Percentiles rank a stretch among this genome's conserved stretches.
These are phyloP conservation scores for Pandemis heparana DNA, from an alignment of 2,888 invertebrate genomes.

Conservation along the genomic window DNA sequence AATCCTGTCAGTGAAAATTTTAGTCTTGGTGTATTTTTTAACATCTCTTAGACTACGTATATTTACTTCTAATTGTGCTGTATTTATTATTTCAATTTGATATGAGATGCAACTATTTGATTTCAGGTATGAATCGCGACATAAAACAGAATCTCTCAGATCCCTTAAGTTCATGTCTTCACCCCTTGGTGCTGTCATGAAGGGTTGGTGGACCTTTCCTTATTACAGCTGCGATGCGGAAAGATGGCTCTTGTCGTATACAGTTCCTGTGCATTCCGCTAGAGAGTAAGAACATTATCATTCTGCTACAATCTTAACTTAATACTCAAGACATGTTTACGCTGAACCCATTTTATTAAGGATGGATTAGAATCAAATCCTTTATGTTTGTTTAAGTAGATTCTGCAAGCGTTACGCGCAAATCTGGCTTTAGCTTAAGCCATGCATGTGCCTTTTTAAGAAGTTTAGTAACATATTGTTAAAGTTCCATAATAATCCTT, in stretches of 20 bases:
- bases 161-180: constrained; percentile 90
- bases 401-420: not conserved
- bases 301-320: not conserved
- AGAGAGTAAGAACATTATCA: constrained; percentile 65
- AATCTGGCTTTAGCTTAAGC: constrained; percentile 3
- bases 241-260: constrained; percentile 95
- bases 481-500: not conserved
- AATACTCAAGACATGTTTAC: not conserved
- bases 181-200: constrained; percentile 86
- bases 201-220: constrained; percentile 95
- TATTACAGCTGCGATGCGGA: constrained; percentile 93
- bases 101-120: not conserved
- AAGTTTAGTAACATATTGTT: not conserved
- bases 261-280: constrained; percentile 85
- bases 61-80: not conserved
- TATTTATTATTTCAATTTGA: not conserved
- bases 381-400: not conserved
- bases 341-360: not conserved
- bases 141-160: constrained; percentile 85
- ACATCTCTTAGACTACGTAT: not conserved
- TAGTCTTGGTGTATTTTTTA: too few relatives aligned
- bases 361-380: not conserved
- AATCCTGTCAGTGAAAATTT: too few relatives aligned
- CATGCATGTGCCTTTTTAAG: not conserved
- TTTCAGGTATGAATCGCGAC: constrained; percentile 87